Evolutionary conservation across 2,113 vertebrate genomes (phyloP).

Genomic region (Fulmarus glacialis): DNA sequence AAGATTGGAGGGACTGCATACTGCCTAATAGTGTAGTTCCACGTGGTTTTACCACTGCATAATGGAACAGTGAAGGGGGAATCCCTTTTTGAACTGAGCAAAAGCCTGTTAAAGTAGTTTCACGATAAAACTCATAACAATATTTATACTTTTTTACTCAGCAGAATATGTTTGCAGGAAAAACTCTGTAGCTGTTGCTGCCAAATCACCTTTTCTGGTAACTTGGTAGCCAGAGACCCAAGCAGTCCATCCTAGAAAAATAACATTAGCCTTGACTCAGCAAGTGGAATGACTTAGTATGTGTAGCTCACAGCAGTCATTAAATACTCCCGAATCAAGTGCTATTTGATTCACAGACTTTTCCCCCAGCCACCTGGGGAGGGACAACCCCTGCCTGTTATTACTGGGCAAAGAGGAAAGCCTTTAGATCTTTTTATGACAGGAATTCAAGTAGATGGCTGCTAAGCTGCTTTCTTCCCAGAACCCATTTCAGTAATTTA

Average conservation of each 20-base stretch:
- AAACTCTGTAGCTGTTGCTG: background rate
- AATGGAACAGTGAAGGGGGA: background rate
- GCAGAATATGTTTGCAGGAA: background rate
- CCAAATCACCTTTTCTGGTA: background rate
- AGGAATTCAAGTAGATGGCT: background rate
- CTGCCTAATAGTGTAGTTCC: background rate
- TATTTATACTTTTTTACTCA: background rate
- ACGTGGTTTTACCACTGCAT: accelerated
- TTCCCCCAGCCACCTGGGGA: background rate
- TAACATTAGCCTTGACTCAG: background rate
- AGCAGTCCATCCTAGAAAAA: background rate
- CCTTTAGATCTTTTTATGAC: background rate
- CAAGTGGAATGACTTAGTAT: background rate
- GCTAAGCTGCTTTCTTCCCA: background rate
- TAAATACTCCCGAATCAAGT: background rate
- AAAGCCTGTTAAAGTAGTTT: background rate
- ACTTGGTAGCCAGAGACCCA: background rate
- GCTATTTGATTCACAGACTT: background rate
- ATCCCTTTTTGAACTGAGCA: background rate
- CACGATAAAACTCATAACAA: background rate
- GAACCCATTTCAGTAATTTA: background rate
- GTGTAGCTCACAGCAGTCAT: background rate
- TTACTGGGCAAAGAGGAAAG: background rate
- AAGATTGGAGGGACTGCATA: background rate
- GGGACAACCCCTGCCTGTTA: background rate